phyloP scores from a whole-genome alignment of 2,888 invertebrate species.

The Pherbina coryleti region DNA sequence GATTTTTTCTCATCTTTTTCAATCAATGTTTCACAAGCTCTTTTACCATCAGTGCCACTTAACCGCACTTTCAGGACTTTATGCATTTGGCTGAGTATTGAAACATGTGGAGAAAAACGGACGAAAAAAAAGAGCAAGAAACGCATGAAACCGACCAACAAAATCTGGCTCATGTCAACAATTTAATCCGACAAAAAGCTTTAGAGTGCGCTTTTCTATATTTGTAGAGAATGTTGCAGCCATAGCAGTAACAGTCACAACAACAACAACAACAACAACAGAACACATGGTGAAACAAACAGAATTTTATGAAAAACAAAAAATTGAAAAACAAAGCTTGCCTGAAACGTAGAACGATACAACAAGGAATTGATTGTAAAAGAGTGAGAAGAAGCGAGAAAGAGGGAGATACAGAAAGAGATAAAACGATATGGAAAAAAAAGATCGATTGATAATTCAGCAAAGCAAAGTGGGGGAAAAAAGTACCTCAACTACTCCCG shows the following conservation, averaged over 20 bases:
- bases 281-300: too few relatives aligned
- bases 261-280: not conserved
- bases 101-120: conserved; percentile 30
- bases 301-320: too few relatives aligned
- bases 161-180: conserved; percentile 44
- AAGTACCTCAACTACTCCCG: not conserved
- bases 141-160: conserved; percentile 28
- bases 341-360: too few relatives aligned
- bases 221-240: not conserved
- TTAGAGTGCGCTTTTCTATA: not conserved
- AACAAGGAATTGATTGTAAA: not conserved
- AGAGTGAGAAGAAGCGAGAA: not conserved
- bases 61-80: too few relatives aligned
- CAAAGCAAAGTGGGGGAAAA: not conserved
- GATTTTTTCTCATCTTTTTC: not conserved
- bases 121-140: not conserved
- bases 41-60: too few relatives aligned
- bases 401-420: not conserved
- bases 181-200: conserved; percentile 29
- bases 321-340: too few relatives aligned
- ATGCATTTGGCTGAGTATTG: not conserved
- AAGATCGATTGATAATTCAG: not conserved
- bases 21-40: too few relatives aligned
- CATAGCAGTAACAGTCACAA: not conserved
- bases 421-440: too few relatives aligned